A percentile compares a stretch with the other conserved stretches of the same genome.
phyloP scores from a whole-genome alignment of 1,140 invertebrate species.

The Brachionus rubens region DNA sequence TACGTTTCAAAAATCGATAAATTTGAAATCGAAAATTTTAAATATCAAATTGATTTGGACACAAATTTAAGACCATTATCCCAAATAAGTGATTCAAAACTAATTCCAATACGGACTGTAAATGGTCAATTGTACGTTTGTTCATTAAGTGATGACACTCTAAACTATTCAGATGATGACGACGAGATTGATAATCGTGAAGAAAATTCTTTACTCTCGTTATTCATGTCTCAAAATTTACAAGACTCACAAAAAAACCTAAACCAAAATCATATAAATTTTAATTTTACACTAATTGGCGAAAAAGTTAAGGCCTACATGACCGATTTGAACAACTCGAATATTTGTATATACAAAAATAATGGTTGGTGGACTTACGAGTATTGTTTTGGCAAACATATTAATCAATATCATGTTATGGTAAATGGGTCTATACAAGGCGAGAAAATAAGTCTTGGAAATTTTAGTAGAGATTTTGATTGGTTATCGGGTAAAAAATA shows the following conservation, averaged over 20 bases:
- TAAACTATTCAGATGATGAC: background rate
- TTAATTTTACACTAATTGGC: conserved; percentile 8
- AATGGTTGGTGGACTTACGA: conserved; percentile 59
- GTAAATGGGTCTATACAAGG: conserved; percentile 13
- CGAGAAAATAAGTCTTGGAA: conserved; percentile 6
- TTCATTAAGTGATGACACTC: background rate
- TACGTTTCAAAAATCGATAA: background rate
- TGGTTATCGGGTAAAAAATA: conserved; percentile 28
- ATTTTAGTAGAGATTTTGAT: conserved; percentile 35
- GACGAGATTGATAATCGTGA: background rate
- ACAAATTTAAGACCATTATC: background rate
- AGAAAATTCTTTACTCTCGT: background rate
- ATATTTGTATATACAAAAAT: conserved; percentile 15
- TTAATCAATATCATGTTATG: conserved; percentile 59
- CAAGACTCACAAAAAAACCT: background rate
- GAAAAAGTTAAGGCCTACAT: background rate
- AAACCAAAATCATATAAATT: background rate
- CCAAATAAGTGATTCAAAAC: background rate
- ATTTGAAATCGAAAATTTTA: background rate
- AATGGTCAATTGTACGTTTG: conserved; percentile 11
- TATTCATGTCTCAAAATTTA: background rate
- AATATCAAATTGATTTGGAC: conserved; percentile 20
- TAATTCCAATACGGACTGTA: background rate
- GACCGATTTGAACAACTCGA: background rate
- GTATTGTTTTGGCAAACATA: conserved; percentile 57